A percentile compares a stretch with the other conserved stretches of the same genome.
Evolutionary conservation across 2,113 vertebrate genomes (phyloP).

Genomic region (Macroglossus sobrinus): DNA sequence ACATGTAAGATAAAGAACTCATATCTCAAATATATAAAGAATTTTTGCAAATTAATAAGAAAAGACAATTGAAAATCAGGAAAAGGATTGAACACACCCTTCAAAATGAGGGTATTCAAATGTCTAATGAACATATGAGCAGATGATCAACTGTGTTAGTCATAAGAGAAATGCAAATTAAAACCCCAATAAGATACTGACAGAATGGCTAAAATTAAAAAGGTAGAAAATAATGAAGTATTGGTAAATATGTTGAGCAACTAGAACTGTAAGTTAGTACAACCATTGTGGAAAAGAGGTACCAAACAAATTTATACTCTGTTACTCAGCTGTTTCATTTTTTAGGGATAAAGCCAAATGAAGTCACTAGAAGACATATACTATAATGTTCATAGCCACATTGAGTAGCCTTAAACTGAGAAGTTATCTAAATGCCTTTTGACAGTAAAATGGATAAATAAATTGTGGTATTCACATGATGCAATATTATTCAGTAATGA

Average conservation of each 20-base stretch:
- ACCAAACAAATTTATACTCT: not conserved
- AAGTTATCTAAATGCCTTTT: not conserved
- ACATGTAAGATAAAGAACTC: not conserved
- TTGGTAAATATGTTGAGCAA: not conserved
- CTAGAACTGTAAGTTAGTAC: not conserved
- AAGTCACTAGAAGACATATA: not conserved
- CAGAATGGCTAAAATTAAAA: not conserved
- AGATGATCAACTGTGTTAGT: not conserved
- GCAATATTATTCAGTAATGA: not conserved
- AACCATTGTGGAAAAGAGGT: not conserved
- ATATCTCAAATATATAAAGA: not conserved
- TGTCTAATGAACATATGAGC: not conserved
- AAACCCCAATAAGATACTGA: not conserved
- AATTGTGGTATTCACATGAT: not conserved
- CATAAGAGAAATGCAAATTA: not conserved
- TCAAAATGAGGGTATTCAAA: not conserved
- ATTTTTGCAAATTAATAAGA: not conserved
- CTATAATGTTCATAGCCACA: not conserved
- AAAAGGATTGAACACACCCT: not conserved
- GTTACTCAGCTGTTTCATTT: not conserved
- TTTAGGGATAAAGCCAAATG: not conserved
- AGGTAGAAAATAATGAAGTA: not conserved
- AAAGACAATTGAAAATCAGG: not conserved
- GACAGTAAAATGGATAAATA: not conserved
- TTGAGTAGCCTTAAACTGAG: not conserved